phyloP scores from a whole-genome alignment of 2,113 vertebrate genomes.

The Girardinichthys multiradiatus region DNA sequence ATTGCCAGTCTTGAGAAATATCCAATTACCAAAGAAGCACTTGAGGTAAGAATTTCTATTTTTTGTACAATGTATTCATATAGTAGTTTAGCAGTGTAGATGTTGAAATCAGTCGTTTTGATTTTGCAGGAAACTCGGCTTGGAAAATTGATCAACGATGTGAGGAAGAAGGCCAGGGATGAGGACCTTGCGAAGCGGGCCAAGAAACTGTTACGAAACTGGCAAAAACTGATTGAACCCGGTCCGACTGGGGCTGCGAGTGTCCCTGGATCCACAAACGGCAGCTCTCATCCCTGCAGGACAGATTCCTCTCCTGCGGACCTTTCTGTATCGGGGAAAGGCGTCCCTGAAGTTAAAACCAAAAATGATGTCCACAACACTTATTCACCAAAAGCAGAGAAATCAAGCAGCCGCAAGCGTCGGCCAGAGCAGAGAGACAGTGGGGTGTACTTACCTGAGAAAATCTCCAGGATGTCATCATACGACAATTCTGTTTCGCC shows the following conservation, averaged over 20 bases:
- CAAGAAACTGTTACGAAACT: conserved; percentile 95
- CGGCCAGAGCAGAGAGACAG: conserved; percentile 88
- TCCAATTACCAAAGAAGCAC: conserved; percentile 99
- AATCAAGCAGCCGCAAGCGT: conserved; percentile 87
- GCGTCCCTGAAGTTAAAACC: conserved; percentile 87
- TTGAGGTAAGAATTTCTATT: conserved; percentile 85
- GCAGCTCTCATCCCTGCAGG: conserved; percentile 88
- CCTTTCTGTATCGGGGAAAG: conserved; percentile 78
- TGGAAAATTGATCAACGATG: conserved; percentile 98
- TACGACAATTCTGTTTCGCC: conserved; percentile 85
- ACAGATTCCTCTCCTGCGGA: conserved; percentile 81
- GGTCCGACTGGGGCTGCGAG: conserved; percentile 77
- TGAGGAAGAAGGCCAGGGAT: conserved; percentile 96
- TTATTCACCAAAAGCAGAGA: conserved; percentile 89
- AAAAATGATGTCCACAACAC: conserved; percentile 93
- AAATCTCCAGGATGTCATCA: conserved; percentile 85
- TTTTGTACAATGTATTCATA: background rate
- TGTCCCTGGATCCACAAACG: conserved; percentile 87
- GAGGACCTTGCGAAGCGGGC: conserved; percentile 98
- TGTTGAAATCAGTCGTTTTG: background rate
- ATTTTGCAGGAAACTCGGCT: conserved; percentile 90
- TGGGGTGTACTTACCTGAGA: conserved; percentile 86
- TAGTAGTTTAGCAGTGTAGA: background rate
- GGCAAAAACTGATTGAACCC: conserved; percentile 97
- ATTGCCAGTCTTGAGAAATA: conserved; percentile 97